Evolutionary conservation across 2,888 invertebrate genomes (phyloP).

Genomic region (Acanthacorydalis orientalis): DNA sequence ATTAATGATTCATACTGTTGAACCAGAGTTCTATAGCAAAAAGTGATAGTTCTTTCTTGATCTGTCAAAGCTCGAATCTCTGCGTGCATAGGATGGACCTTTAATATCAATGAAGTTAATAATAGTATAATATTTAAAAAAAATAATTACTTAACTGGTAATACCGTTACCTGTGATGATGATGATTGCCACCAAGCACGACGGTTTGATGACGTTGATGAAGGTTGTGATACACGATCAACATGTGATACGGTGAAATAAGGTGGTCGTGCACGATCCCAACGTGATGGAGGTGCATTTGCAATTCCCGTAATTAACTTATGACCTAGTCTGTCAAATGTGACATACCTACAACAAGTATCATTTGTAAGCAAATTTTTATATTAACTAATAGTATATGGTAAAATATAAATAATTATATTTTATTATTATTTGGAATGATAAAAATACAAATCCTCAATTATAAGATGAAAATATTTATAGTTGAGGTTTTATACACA

Average conservation of each 20-base stretch:
- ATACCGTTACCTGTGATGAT: constrained; percentile 1
- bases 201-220: not conserved
- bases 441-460: too few species aligned
- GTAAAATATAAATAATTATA: too few species aligned
- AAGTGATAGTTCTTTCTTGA: constrained; percentile 28
- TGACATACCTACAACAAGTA: constrained; percentile 46
- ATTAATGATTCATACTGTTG: constrained; percentile 32
- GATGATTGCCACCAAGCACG: constrained; percentile 1
- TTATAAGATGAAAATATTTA: too few species aligned
- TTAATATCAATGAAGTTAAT: not conserved
- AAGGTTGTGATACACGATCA: not conserved
- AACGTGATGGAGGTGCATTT: constrained; percentile 33
- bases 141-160: not conserved
- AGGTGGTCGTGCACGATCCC: constrained; percentile 27
- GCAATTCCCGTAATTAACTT: constrained; percentile 74
- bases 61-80: constrained; percentile 15
- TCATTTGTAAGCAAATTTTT: not conserved
- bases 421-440: too few species aligned
- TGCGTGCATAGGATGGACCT: not conserved
- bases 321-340: constrained; percentile 66
- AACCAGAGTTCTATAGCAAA: constrained; percentile 30
- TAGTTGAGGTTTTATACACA: too few species aligned
- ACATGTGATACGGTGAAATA: not conserved
- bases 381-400: not conserved
- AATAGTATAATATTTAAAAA: not conserved